Base-by-base conservation (phyloP, 2,888 invertebrate species). In the Aporophyla nigra region DNA sequence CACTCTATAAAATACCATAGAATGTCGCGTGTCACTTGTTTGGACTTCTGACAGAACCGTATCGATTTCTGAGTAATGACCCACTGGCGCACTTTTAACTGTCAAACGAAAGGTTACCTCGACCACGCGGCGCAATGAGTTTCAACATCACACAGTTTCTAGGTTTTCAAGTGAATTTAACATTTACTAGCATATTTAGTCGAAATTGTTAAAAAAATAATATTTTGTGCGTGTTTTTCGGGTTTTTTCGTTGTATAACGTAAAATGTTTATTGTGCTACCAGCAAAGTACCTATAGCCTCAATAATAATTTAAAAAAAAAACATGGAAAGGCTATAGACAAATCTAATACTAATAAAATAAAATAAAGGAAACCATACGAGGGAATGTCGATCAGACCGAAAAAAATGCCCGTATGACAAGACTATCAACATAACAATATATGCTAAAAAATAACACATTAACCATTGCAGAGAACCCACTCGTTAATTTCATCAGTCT, bases 21-120 rank as follows among this genome's bases (percentile, higher is more conserved):
- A 40, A 69, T 6, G 33, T 58, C 63, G 19, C 7, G n/a, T 27
- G 27, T 46, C 72, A 62, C 43, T 59, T 72, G 77, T 70, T 78
- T 74, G 59, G 63, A 59, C 62, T 53, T 58, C 49, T 66, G 61
- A 70, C 54, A 14, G 65, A 33, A 46, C 9, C 16, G 6, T 68
- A 83, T 83, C 54, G 84, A 83, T 83, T 83, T 76, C 73, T 33
- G 1, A 58, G 62, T 58, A 73, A 58, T 80, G 73, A 80, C 83
- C 84, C 49, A 83, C 33, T 80, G 65, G 24, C 76, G 71, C 69
- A 80, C 63, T 80, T 80, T 54, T 9, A n/a, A 19, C 56, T 74
- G 76, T 76, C 83, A 80, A 49, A 67, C 49, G 56, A 66, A 5
- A 46, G 24, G n/a, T n/a, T 33, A 16, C 24, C 21, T 49, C 27